Conservation (phyloP, 2,113 vertebrate species). For the Galeopterus variegatus region DNA sequence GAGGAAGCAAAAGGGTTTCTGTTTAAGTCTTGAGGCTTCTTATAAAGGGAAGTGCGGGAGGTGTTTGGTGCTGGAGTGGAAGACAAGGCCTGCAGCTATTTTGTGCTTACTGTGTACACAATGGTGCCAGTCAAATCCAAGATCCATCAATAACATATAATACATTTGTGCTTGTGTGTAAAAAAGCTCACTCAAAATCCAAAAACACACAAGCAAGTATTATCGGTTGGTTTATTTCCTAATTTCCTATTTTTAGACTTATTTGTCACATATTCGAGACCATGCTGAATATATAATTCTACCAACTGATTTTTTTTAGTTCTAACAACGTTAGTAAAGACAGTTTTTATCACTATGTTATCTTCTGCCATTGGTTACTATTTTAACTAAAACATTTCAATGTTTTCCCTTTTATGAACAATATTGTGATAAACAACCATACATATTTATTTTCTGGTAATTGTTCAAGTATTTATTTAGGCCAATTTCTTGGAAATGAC, state of each 20-base stretch:
- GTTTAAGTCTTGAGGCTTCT: no score
- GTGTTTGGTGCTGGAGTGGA: no score
- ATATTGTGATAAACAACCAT: not conserved
- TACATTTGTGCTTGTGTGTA: not conserved
- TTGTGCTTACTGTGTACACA: no score
- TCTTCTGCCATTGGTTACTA: not conserved
- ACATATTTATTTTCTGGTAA: not conserved
- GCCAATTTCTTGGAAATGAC: not conserved
- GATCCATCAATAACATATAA: no score
- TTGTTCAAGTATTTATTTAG: not conserved
- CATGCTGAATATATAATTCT: not conserved
- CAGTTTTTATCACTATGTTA: not conserved
- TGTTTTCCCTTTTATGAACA: not conserved
- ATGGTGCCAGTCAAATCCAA: no score
- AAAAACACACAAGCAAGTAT: not conserved
- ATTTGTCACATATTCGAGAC: not conserved
- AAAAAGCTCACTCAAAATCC: not conserved
- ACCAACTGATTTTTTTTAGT: not conserved
- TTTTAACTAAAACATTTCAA: not conserved
- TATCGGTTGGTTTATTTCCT: not conserved
- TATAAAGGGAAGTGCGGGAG: no score
- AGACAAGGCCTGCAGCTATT: no score
- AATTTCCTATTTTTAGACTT: not conserved
- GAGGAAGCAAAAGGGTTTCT: no score
- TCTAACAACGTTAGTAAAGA: not conserved